Base-by-base conservation (phyloP, 30 jellyfish, hydroid and myxozoan genomes). In the Haliclystus octoradiatus region DNA sequence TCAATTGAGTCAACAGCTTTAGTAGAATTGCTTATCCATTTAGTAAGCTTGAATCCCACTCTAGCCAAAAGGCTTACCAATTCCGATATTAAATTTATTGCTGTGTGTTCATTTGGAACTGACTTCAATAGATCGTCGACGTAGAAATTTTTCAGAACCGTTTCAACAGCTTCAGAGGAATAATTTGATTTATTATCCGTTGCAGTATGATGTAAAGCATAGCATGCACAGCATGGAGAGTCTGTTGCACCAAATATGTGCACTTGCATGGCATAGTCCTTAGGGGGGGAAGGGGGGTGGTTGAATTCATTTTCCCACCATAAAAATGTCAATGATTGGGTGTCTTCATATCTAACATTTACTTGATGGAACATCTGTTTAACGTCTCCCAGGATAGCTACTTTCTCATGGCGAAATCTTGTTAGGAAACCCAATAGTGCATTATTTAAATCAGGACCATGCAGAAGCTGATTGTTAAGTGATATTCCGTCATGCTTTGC, bases 11-110 rank as follows among this genome's bases (percentile, higher is more conserved):
- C 26, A 31, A 22, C 31, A 31, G 26, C 68, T 52, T 52, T 31
- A 19, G 22, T 52, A 52, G 22, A 28, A 31, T 52, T 52, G 68
- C 31, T 3, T 15, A 70, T 27, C 79, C 50, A 0, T 62, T 74
- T 74, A 9, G 85, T 74, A 5, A 74, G 85, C 35, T 63, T 65
- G 80, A 74, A 74, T 14, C 85, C 85, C 13, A 81, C 85, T n/a
- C 30, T 26, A 19, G 28, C 40, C 29, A 67, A 63, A 50, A 62
- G 12, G n/a, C 31, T 34, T n/a, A 62, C 40, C 33, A 74, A 70
- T 13, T 28, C 73, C 29, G 22, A 52, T 19, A 52, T 52, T 9
- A 52, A 63, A 28, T 65, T 0, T 26, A 52, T 60, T 33, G 83
- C 83, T 33, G 28, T 28, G 34, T 62, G 33, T 57, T 31, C 33